Conservation (phyloP, 2,113 vertebrate genomes). For the Amphiprion ocellaris region DNA sequence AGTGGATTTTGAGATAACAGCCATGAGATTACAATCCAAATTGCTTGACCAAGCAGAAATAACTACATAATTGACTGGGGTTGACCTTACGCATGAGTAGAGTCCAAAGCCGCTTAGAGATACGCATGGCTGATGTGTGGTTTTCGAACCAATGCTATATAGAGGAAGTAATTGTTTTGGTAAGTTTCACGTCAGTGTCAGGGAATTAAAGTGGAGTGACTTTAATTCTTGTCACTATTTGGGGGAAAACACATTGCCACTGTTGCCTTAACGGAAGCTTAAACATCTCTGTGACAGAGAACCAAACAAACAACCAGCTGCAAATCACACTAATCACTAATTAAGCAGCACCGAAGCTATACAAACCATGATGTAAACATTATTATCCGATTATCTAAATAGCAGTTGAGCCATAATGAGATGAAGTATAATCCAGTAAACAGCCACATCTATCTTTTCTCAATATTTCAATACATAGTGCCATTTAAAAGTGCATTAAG, state of each 20-base stretch:
- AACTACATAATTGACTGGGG: slow-evolving; percentile 66
- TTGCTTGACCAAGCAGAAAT: slow-evolving; percentile 73
- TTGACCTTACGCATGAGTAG: slow-evolving; percentile 49
- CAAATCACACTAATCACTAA: slow-evolving; percentile 6
- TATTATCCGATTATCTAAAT: slow-evolving; percentile 17
- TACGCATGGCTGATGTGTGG: slow-evolving; percentile 13
- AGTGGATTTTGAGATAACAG: slow-evolving; percentile 68
- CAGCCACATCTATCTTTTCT: background rate
- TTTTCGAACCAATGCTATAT: background rate
- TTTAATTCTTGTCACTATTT: background rate
- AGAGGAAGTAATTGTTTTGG: slow-evolving; percentile 10
- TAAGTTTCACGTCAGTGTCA: background rate
- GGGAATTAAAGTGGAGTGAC: background rate
- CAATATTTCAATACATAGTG: background rate
- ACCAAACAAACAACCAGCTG: slow-evolving; percentile 3
- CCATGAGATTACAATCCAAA: slow-evolving; percentile 76
- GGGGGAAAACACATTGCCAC: background rate
- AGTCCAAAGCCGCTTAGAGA: slow-evolving; percentile 51
- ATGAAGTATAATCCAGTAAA: slow-evolving; percentile 5
- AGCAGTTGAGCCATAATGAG: background rate
- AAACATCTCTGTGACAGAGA: background rate
- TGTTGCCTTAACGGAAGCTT: background rate
- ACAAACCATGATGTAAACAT: slow-evolving; percentile 10
- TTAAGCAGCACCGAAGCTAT: background rate
- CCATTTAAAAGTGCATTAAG: background rate